Conservation (phyloP, 1,140 invertebrate genomes). For the Cepaea nemoralis region DNA sequence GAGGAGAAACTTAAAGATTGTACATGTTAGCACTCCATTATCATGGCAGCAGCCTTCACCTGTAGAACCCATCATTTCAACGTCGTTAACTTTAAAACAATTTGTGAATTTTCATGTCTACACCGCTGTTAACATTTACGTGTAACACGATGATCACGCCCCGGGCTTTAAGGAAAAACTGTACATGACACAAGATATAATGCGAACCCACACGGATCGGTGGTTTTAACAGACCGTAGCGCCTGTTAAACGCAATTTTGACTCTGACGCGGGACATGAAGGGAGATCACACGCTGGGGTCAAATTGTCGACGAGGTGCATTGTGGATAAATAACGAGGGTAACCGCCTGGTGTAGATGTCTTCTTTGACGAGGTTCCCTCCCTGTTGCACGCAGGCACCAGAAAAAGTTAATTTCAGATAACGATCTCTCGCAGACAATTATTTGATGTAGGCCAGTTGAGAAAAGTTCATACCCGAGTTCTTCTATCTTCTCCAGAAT, state of each 20-base stretch:
- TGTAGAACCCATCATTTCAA: too few relatives aligned
- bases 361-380: not conserved
- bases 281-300: not conserved
- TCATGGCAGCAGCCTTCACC: too few relatives aligned
- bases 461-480: not conserved
- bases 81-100: too few relatives aligned
- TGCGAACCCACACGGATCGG: not conserved
- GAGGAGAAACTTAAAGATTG: too few relatives aligned
- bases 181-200: not conserved
- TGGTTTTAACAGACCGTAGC: not conserved
- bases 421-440: not conserved
- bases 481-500: too few relatives aligned
- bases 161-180: not conserved
- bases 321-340: not conserved
- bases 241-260: not conserved
- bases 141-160: too few relatives aligned
- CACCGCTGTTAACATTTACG: too few relatives aligned
- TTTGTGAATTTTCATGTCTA: too few relatives aligned
- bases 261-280: not conserved
- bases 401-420: slow-evolving; percentile 1
- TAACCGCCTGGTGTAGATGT: not conserved
- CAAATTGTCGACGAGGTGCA: slow-evolving; percentile 1
- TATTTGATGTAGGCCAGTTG: not conserved
- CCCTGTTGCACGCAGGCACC: not conserved
- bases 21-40: too few relatives aligned